Evolutionary conservation across 2,797 vertebrate genomes (phyloP), one percentile per base, ranked within the genome.

Genomic region (Pelobates cultripes): DNA sequence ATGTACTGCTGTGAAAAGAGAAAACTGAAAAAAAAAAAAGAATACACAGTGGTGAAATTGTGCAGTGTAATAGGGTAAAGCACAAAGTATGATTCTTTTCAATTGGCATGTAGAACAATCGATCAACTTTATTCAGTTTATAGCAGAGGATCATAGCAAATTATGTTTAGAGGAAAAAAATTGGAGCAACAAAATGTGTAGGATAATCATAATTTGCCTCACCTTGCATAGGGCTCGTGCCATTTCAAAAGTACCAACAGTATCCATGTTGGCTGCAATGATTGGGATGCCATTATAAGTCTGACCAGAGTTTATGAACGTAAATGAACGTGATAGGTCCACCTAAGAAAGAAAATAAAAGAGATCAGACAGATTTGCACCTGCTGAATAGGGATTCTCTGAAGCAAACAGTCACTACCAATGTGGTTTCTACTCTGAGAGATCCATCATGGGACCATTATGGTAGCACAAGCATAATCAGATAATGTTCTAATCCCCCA

Each of bases 231-330:
- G 87, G 43, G 89, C 94, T 85, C 88, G 28, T 1, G 96, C 97
- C 95, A 97, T 97, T 84, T 96, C 94, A 85, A 98, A 98, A 44
- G 96, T 97, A n/a, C 96, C 97, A 53, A 97, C 95, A 0, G 96
- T 97, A 89, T 97, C 96, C 96, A 98, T 98, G 89, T 97, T 98
- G 45, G 97, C 96, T 3, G 96, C 96, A 2, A 97, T 90, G 84
- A 98, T 96, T 75, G 97, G 96, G 75, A 98, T 95, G 2, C 96
- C 97, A 67, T 78, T 90, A 86, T 97, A 97, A 43, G 17, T 93
- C 75, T 95, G 93, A 85, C 96, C 95, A n/a, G 96, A 98, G 88
- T 96, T 98, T 82, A 95, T 93, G 90, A 98, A 97, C 14, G 86
- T 89, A 87, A 95, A 97, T 78, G 91, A 94, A 87, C 95, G 94